Evolutionary conservation across 2,797 vertebrate species (phyloP), one percentile per base, ranked within the genome.

Genomic region (Phalloptychus januarius): DNA sequence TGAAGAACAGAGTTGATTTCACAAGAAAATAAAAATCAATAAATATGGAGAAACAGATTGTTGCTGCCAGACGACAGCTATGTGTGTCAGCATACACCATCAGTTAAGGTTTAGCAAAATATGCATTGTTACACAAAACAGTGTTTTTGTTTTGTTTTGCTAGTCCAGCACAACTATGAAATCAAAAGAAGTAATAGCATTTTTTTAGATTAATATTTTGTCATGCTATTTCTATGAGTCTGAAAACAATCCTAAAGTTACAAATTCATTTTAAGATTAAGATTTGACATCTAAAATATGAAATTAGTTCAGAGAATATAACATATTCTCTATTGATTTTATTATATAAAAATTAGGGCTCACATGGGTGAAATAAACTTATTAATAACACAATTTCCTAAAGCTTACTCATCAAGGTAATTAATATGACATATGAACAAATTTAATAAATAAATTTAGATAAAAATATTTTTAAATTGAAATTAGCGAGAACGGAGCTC

Each of bases 401-500:
- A 38, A 40, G 13, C 10, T 31, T 31, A 28, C 50, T 52, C 50
- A 52, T 61, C 56, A 7, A 61, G 13, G 56, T 7, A 18, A 61
- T 33, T 61, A 7, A 61, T 61, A 31, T 0, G 8, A 33, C 16
- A 33, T 2, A 5, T 16, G 4, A 61, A 33, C 13, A 61, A 28
- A 33, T 16, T n/a, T n/a, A 36, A 71, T 71, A 45, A 50, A 25
- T 72, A 5, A 15, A 10, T 16, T 13, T 36, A 8, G 36, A 54
- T 44, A 42, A n/a, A n/a, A n/a, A n/a, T 74, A 25, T n/a, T 69
- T 72, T 72, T 48, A 72, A 38, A 48, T 40, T 72, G 18, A 61
- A 86, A 76, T 75, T 52, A 4, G 25, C 74, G 1, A 44, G 8
- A 25, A 40, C 5, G 25, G 7, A 33, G 15, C 31, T 61, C 58